Conservation (phyloP, 2,888 invertebrate species). For the Platerodrilus igneus region DNA sequence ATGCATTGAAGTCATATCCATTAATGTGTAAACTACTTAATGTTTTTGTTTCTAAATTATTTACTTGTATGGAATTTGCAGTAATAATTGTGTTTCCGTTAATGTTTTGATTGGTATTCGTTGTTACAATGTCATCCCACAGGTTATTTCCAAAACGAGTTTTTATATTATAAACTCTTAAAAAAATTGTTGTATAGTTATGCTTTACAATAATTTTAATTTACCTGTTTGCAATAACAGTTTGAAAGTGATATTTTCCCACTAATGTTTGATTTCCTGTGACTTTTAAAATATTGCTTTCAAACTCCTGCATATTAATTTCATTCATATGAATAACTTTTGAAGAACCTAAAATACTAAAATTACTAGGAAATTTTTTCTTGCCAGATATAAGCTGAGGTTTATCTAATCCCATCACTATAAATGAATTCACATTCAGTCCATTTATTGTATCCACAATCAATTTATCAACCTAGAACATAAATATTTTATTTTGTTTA, state of each 20-base stretch:
- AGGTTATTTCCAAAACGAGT: slow-evolving; percentile 29
- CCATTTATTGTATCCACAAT: slow-evolving; percentile 48
- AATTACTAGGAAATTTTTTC: slow-evolving; percentile 48
- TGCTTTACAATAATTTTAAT: slow-evolving; percentile 7
- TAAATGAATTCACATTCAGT: slow-evolving; percentile 45
- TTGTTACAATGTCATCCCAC: slow-evolving; percentile 32
- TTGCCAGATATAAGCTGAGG: slow-evolving; percentile 49
- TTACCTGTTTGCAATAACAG: slow-evolving; percentile 38
- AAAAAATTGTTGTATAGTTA: slow-evolving; percentile 8
- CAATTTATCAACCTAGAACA: slow-evolving; percentile 40
- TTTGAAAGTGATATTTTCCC: slow-evolving; percentile 45
- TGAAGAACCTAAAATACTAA: slow-evolving; percentile 46
- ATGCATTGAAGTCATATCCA: slow-evolving; percentile 33
- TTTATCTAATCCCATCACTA: slow-evolving; percentile 44
- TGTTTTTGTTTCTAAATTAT: slow-evolving; percentile 23
- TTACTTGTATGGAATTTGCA: slow-evolving; percentile 23
- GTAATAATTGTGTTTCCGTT: slow-evolving; percentile 30
- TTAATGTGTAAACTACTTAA: slow-evolving; percentile 34
- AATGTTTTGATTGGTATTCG: slow-evolving; percentile 26
- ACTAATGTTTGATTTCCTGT: slow-evolving; percentile 48
- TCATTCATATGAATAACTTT: slow-evolving; percentile 48
- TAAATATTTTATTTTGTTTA: no score
- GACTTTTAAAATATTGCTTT: slow-evolving; percentile 44
- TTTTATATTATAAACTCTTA: slow-evolving; percentile 16
- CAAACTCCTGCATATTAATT: slow-evolving; percentile 46